Conservation (phyloP, 2,797 vertebrate genomes). For the Euthynnus affinis region DNA sequence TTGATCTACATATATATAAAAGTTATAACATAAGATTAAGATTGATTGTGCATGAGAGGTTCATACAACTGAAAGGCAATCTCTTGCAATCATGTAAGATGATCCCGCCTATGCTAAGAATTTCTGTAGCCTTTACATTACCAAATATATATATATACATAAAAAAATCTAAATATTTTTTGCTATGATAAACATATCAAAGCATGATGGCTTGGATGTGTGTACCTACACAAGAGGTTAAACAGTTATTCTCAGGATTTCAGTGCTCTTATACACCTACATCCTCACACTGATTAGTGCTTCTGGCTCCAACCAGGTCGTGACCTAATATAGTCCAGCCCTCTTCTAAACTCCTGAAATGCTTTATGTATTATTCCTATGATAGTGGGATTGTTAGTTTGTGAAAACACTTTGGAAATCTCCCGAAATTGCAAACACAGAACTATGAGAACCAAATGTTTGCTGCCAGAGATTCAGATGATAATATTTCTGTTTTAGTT, state of each 20-base stretch:
- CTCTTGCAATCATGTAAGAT: constrained; percentile 78
- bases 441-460: constrained; percentile 23
- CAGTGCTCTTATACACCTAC: constrained; percentile 55
- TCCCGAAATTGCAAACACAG: constrained; percentile 11
- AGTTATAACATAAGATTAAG: constrained; percentile 81
- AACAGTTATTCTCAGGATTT: constrained; percentile 68
- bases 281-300: constrained; percentile 65
- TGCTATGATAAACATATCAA: constrained; percentile 89
- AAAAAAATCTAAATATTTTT: constrained; percentile 82
- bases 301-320: constrained; percentile 45
- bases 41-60: constrained; percentile 84
- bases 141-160: constrained; percentile 87
- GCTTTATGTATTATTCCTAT: constrained; percentile 20
- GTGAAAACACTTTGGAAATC: constrained; percentile 1
- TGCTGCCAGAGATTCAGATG: constrained; percentile 10
- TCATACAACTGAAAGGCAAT: constrained; percentile 85
- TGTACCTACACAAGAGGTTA: constrained; percentile 79
- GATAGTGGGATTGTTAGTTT: constrained; percentile 20
- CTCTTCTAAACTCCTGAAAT: constrained; percentile 22
- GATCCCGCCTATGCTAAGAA: constrained; percentile 74
- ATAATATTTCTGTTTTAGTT: constrained; percentile 10
- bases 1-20: constrained; percentile 75
- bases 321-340: constrained; percentile 38
- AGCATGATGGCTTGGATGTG: constrained; percentile 89
- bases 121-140: constrained; percentile 76